phyloP scores from a whole-genome alignment of 1,140 invertebrate genomes.

The Drosophila ogumai region DNA sequence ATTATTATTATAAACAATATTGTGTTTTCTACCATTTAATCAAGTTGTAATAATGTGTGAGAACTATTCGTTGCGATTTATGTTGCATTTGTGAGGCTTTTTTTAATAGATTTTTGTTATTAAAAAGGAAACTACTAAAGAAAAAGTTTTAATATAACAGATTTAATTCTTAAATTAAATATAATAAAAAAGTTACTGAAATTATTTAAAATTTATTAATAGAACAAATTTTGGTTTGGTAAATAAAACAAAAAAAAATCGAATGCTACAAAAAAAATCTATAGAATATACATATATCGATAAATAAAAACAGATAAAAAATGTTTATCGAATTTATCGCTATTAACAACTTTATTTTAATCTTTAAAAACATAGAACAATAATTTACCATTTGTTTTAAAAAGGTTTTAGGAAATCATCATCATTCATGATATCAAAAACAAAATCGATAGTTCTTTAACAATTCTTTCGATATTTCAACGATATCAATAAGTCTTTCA shows the following conservation, averaged over 20 bases:
- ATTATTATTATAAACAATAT: constrained; percentile 26
- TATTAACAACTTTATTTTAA: too few relatives aligned
- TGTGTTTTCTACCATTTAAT: constrained; percentile 41
- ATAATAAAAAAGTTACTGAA: not conserved
- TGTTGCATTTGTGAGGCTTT: constrained; percentile 17
- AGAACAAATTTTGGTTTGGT: too few relatives aligned
- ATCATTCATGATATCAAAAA: not conserved
- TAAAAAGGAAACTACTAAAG: not conserved
- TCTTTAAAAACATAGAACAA: too few relatives aligned
- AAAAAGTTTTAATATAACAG: not conserved
- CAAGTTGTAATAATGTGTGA: constrained; percentile 60
- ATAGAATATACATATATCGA: not conserved
- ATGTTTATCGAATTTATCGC: not conserved
- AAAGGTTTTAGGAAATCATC: too few relatives aligned
- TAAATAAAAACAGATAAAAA: not conserved
- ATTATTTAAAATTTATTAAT: not conserved
- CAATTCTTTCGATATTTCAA: not conserved
- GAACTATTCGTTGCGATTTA: constrained; percentile 53
- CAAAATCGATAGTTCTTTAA: too few relatives aligned
- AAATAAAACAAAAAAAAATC: too few relatives aligned
- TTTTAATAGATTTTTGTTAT: not conserved
- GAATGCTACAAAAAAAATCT: too few relatives aligned
- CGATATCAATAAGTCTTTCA: not conserved
- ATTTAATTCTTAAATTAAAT: not conserved
- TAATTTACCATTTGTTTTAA: too few relatives aligned